Evolutionary conservation across 2,888 invertebrate genomes (phyloP), one percentile per base, ranked within the genome.

Genomic region (Tubulanus polymorphus): DNA sequence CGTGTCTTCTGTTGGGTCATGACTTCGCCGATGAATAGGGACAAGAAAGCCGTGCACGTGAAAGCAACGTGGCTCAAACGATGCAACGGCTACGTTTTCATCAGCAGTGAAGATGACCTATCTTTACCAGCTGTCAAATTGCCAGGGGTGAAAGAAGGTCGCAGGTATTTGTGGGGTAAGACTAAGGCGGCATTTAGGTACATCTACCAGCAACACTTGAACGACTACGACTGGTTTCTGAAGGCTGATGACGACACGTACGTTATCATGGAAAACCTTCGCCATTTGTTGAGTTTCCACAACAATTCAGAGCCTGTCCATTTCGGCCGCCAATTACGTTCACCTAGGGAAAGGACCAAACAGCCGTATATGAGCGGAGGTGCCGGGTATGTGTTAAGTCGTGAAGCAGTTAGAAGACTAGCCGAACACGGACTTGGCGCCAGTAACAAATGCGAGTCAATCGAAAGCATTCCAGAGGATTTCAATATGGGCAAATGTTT

Each of bases 191-290:
- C 94, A 0, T 94, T 93, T 76, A 86, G 87, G 69, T 92, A 93
- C 73, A 86, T 92, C 23, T 90, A 92, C 73, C 84, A 90, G 64
- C 83, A 94, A 55, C 73, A 95, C 75, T 81, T 87, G 50, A 84
- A 93, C 64, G 85, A 93, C 53, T 91, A 89, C 1, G 96, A 96
- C 79, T 96, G 94, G 94, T 96, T 99, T 78, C 82, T 96, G 70
- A 99, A 99, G 79, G 96, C 97, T 18, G 97, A 97, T 73, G 97
- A 97, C 79, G 96, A 97, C 74, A 96, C 97, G 84, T 96, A 93
- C 78, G 91, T 95, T 26, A 84, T 99, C 37, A 85, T 99, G 37
- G 97, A 99, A 80, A 99, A 99, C 80, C 82, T 99, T 37, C 85
- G 97, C n/a, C 91, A 89, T 72, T 88, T 96, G 88, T 78, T 96